Conservation (phyloP, 2,797 vertebrate genomes). For the Cirrhinus molitorella region DNA sequence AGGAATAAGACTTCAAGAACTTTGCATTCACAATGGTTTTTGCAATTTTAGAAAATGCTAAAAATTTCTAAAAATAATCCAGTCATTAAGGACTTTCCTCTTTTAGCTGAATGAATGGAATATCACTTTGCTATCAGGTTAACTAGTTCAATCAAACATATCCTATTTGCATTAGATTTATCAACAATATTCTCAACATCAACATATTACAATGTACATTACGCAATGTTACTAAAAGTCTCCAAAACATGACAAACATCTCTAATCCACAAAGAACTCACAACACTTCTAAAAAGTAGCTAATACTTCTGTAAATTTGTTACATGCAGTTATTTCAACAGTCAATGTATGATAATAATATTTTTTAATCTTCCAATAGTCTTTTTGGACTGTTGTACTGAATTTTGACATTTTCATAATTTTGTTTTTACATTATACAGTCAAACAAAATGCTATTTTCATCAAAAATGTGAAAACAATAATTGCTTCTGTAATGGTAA, state of each 20-base stretch:
- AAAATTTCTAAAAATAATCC: not conserved
- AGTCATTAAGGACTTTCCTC: not conserved
- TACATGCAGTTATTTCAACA: not conserved
- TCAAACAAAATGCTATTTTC: not conserved
- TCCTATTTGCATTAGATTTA: not conserved
- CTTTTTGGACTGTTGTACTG: not conserved
- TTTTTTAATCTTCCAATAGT: not conserved
- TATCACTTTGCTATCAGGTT: not conserved
- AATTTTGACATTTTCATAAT: not conserved
- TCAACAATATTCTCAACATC: conserved; percentile 8
- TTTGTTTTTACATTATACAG: not conserved
- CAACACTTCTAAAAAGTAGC: no score
- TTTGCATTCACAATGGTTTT: no score
- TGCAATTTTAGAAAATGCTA: not conserved
- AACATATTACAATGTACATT: not conserved
- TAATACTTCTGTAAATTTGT: not conserved
- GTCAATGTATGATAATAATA: not conserved
- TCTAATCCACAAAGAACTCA: not conserved
- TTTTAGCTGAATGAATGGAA: not conserved
- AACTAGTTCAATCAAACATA: not conserved
- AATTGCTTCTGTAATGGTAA: not conserved
- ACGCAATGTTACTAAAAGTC: not conserved
- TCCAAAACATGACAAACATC: not conserved
- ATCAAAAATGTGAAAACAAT: no score
- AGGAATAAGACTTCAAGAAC: not conserved